A percentile compares a stretch with the other conserved stretches of the same genome.
Conservation (phyloP, 2,888 invertebrate species). For the Acronicta alni region DNA sequence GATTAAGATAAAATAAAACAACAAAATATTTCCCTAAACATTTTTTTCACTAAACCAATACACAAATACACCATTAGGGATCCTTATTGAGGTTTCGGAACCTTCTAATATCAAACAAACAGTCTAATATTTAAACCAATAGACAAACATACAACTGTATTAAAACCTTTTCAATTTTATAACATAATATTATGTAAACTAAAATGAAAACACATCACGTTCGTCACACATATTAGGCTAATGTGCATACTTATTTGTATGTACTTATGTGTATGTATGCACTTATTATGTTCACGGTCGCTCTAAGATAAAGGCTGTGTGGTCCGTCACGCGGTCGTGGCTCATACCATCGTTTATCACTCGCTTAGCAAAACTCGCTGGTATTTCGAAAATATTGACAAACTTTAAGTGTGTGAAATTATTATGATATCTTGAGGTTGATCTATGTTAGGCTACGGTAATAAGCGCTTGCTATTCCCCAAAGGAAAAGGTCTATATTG, state of each 20-base stretch:
- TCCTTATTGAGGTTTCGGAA: too few species aligned
- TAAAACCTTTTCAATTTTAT: not conserved
- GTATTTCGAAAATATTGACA: not conserved
- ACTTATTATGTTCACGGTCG: constrained; percentile 32
- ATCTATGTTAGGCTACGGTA: too few species aligned
- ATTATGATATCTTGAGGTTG: too few species aligned
- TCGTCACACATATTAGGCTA: constrained; percentile 3
- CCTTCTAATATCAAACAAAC: too few species aligned
- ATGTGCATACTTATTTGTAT: constrained; percentile 3
- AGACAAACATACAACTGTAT: not conserved
- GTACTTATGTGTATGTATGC: constrained; percentile 1
- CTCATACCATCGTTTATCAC: constrained; percentile 3
- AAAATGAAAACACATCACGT: constrained; percentile 7
- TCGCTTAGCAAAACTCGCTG: not conserved
- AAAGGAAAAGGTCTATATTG: too few species aligned
- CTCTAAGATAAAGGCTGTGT: constrained; percentile 17
- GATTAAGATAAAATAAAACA: too few species aligned
- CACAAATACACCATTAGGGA: too few species aligned
- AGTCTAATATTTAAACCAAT: not conserved
- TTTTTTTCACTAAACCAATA: too few species aligned
- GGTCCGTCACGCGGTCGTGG: constrained; percentile 22
- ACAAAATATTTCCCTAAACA: too few species aligned
- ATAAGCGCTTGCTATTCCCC: too few species aligned
- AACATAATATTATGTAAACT: constrained; percentile 8
- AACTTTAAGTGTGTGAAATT: too few species aligned